These are phyloP conservation scores for Polydrusus pterygomalis DNA, from an alignment of 2,888 invertebrate genomes.

Conservation along the genomic window DNA sequence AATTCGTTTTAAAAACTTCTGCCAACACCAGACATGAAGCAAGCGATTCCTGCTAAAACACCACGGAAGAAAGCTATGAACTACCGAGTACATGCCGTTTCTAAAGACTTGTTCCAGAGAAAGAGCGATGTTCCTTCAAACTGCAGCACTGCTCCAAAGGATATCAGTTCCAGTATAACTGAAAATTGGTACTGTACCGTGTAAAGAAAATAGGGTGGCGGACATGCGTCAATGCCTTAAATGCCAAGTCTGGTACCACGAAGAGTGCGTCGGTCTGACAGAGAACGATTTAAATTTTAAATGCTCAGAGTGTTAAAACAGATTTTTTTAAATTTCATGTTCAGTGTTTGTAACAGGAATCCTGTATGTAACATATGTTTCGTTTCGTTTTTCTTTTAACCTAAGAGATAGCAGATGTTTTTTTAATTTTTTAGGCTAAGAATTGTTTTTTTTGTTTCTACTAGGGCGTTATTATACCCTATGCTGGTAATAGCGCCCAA, in stretches of 20 bases:
- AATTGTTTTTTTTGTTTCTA: background rate
- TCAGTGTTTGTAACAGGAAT: background rate
- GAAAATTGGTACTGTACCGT: too few relatives aligned
- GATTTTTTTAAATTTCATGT: background rate
- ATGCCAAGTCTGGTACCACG: too few relatives aligned
- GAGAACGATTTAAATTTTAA: conserved; percentile 29
- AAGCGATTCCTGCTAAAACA: background rate
- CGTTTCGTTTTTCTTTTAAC: too few relatives aligned
- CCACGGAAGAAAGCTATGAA: conserved; percentile 27
- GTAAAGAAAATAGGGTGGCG: too few relatives aligned
- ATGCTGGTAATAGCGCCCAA: too few relatives aligned
- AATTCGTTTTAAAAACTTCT: background rate
- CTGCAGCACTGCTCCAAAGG: background rate
- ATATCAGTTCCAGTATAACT: too few relatives aligned
- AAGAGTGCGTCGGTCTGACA: too few relatives aligned
- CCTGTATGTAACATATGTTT: background rate
- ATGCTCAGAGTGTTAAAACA: conserved; percentile 14
- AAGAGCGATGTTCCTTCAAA: background rate
- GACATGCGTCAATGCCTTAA: too few relatives aligned
- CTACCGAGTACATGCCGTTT: conserved; percentile 18
- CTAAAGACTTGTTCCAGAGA: conserved; percentile 15
- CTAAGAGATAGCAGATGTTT: too few relatives aligned
- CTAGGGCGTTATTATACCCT: background rate
- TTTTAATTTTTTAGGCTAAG: background rate
- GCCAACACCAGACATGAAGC: background rate